Conservation (phyloP, 2,113 vertebrate genomes). For the Nesogale talazaci region DNA sequence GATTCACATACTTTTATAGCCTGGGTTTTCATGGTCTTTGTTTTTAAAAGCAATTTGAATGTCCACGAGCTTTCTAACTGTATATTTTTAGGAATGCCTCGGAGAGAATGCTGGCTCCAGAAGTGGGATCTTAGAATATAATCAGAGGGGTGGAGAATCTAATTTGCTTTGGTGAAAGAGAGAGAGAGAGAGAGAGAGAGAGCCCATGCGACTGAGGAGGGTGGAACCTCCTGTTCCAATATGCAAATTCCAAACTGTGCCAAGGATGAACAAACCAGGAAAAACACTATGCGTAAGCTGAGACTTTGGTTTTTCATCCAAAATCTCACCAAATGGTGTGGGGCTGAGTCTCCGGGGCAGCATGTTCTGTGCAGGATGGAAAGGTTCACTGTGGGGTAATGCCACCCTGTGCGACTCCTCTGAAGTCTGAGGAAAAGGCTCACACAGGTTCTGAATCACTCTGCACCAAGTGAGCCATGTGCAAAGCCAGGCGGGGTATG, state of each 20-base stretch:
- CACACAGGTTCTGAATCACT: neutral
- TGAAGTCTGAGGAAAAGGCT: constrained; percentile 59
- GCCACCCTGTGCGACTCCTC: constrained; percentile 20
- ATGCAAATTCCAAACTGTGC: neutral
- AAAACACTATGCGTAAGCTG: constrained; percentile 38
- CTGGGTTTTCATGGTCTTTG: constrained; percentile 9
- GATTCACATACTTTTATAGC: constrained; percentile 63
- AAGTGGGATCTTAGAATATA: neutral
- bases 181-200: neutral
- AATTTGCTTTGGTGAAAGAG: neutral
- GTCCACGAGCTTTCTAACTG: neutral
- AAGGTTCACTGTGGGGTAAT: constrained; percentile 1
- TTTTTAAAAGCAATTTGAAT: constrained; percentile 41
- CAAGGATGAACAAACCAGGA: constrained; percentile 60
- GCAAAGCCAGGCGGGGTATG: neutral
- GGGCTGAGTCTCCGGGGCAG: neutral
- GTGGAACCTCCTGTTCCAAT: constrained; percentile 8
- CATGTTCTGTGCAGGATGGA: constrained; percentile 24
- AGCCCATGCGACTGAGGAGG: neutral
- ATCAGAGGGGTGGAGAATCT: neutral
- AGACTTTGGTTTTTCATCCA: constrained; percentile 59
- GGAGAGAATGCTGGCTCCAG: neutral
- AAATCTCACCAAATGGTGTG: constrained; percentile 34
- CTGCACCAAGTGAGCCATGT: neutral
- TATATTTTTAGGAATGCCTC: neutral